Base-by-base conservation (phyloP, 2,797 vertebrate species). In the Hirundo rustica region DNA sequence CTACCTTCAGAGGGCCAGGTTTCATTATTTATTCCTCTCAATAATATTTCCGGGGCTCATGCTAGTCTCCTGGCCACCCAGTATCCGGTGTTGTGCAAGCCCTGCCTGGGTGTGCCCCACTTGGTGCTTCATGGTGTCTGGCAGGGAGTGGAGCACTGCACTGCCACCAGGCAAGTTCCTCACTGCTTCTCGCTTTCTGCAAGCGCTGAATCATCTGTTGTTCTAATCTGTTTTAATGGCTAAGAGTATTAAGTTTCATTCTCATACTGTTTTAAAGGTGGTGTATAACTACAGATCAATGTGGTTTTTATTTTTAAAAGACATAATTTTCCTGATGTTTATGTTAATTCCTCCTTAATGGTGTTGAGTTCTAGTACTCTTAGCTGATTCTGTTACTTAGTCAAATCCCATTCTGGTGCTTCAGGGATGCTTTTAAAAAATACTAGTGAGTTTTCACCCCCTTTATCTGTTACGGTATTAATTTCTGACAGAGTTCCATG, bases 71-170 rank as follows among this genome's bases (percentile, higher is more conserved):
- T 87, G 55, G 40, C 40, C 0, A 4, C 22, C n/a, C 5, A 14
- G 30, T 11, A 4, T 38, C 40, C 26, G 0, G 0, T 30, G 15
- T 26, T 71, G 5, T 3, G 26, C 1, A 1, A 45, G 64, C 25
- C 30, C 5, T 7, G 25, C 16, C 26, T 23, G 11, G 40, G 7
- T 4, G 3, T 40, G 22, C 70, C 48, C 45, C 2, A 2, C 1
- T 3, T 10, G 3, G n/a, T 48, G 27, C 36, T 32, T 50, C 2
- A 0, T 2, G 36, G 5, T 38, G 42, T 22, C 71, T 1, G 6
- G 18, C 11, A 4, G 16, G 48, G 48, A 85, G 20, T 5, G 3
- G 25, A 48, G 8, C 64, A 11, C 38, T 0, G 2, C 1, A 0
- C 47, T 79, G 53, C 44, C 11, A 3, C 2, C 1, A 10, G 76